These are phyloP conservation scores for Liodrosophila aerea DNA, from an alignment of 2,888 invertebrate species.

Conservation along the genomic window DNA sequence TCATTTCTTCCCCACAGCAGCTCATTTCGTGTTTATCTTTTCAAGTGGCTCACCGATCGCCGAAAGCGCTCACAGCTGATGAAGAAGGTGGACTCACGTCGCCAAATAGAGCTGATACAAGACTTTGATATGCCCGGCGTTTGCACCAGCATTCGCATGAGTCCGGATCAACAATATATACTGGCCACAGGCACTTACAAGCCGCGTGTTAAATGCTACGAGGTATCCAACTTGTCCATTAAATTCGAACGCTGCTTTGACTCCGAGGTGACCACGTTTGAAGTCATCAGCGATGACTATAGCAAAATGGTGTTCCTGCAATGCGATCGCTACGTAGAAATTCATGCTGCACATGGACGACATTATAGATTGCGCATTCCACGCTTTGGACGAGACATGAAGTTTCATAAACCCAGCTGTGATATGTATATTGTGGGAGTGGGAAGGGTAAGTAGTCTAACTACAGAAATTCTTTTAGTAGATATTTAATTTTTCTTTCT, in stretches of 20 bases:
- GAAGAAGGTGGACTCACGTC: slow-evolving; percentile 94
- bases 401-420: slow-evolving; percentile 93
- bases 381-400: slow-evolving; percentile 96
- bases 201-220: slow-evolving; percentile 97
- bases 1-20: accelerated
- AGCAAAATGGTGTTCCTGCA: slow-evolving; percentile 94
- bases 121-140: slow-evolving; percentile 99
- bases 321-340: slow-evolving; percentile 95
- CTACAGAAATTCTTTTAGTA: too few relatives aligned
- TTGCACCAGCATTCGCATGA: slow-evolving; percentile 91
- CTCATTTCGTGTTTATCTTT: slow-evolving; percentile 2
- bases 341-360: slow-evolving; percentile 96
- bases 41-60: slow-evolving; percentile 93
- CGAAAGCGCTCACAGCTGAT: slow-evolving; percentile 91
- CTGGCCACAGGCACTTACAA: slow-evolving; percentile 97
- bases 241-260: slow-evolving; percentile 99
- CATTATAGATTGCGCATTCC: slow-evolving; percentile 96
- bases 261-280: slow-evolving; percentile 96
- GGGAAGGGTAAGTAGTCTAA: slow-evolving; percentile 85
- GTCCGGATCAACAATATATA: slow-evolving; percentile 95
- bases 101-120: slow-evolving; percentile 97
- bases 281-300: slow-evolving; percentile 96
- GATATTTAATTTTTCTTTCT: too few relatives aligned
- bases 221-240: slow-evolving; percentile 96
- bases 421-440: slow-evolving; percentile 96